Evolutionary conservation across 2,888 invertebrate genomes (phyloP), one percentile per base, ranked within the genome.

Genomic region (Latrodectus hesperus): DNA sequence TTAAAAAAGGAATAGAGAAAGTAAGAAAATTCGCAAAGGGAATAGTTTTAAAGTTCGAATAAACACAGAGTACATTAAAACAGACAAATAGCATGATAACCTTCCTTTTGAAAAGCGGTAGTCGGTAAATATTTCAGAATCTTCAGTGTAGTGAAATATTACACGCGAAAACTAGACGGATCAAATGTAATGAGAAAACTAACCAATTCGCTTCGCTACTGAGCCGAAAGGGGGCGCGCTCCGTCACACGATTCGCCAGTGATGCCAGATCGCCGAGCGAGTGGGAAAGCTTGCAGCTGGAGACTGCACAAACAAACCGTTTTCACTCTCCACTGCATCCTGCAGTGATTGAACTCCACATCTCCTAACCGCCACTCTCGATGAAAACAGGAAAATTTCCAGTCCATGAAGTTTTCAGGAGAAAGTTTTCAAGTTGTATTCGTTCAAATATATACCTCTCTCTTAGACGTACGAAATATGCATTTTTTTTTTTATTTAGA

Each of bases 41-140:
- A 77, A 72, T 22, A 60, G 68, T 73, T 11, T 55, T 49, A 49
- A 68, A 68, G 60, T 68, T 72, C 78, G 67, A 68, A 77, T 79
- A 85, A 85, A 79, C 84, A 85, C 79, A 52, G 4, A 77, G 60
- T 74, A 79, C 74, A 79, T 78, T 76, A 78, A 38, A n/a, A 68
- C 75, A 76, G 70, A 83, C 71, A 70, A 84, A 84, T 73, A 53
- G 53, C 38, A 74, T 26, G 75, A 60, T 68, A 70, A 51, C 49
- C 74, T 38, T 70, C 84, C 70, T 84, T 79, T 38, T 68, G 71
- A 76, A 68, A 51, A 80, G 85, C 80, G 85, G 71, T 76, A 60
- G 75, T 86, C 60, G 80, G 80, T 80, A 86, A 86, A 86, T 86
- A 86, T 86, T 86, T 80, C 85, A 38, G 85, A 74, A 79, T 79